Evolutionary conservation across 1,140 invertebrate species (phyloP).

Genomic region (Chironomus striatipennis): DNA sequence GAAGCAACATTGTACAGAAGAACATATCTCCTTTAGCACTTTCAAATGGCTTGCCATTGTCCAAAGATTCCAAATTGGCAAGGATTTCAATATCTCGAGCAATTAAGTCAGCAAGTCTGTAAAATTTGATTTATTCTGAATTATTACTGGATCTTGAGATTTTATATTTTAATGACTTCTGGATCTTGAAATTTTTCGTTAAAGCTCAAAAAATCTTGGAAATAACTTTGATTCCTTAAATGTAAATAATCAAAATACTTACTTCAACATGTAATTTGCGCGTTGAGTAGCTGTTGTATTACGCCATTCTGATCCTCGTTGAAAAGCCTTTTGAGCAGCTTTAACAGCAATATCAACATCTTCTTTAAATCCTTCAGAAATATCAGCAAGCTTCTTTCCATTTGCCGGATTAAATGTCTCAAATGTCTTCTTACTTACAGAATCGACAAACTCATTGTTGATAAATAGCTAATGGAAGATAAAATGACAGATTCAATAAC

Average conservation of each 20-base stretch:
- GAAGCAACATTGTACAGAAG: conserved; percentile 46
- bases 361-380: conserved; percentile 46
- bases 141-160: conserved; percentile 31
- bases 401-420: conserved; percentile 48
- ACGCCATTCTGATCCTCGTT: conserved; percentile 50
- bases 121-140: conserved; percentile 37
- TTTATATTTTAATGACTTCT: not conserved
- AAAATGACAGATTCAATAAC: not conserved
- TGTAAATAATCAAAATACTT: too few relatives aligned
- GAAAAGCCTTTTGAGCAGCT: conserved; percentile 50
- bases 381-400: conserved; percentile 47
- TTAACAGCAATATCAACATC: conserved; percentile 47
- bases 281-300: conserved; percentile 53
- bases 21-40: conserved; percentile 49
- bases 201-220: too few relatives aligned
- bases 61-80: conserved; percentile 55
- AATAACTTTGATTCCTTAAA: too few relatives aligned
- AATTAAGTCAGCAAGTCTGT: conserved; percentile 60
- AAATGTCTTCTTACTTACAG: conserved; percentile 39
- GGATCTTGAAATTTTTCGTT: too few relatives aligned
- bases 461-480: conserved; percentile 42
- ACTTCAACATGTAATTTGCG: conserved; percentile 45
- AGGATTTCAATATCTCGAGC: conserved; percentile 59
- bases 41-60: conserved; percentile 64
- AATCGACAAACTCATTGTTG: conserved; percentile 53